These are phyloP conservation scores for Sycon ciliatum DNA, from an alignment of 37 sponge, comb jelly and placozoan species.

Conservation along the genomic window DNA sequence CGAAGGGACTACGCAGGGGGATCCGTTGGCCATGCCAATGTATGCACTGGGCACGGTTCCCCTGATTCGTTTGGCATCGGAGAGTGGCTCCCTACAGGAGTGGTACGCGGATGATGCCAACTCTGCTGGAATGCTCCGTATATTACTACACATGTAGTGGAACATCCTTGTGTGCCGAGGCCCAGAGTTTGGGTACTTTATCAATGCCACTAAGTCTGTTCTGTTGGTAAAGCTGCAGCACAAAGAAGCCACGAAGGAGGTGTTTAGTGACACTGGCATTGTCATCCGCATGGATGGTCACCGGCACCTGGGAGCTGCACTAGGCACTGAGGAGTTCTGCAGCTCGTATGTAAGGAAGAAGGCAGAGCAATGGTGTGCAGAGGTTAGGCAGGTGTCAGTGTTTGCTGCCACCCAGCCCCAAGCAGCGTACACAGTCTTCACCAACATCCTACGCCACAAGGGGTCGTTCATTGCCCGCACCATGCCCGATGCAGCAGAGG, in stretches of 20 bases:
- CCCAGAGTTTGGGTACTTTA: slow-evolving; percentile 19
- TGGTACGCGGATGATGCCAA: slow-evolving; percentile 53
- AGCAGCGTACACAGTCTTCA: no score
- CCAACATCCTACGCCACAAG: no score
- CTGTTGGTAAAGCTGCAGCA: slow-evolving; percentile 34
- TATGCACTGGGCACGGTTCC: slow-evolving; percentile 43
- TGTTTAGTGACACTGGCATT: slow-evolving; percentile 25
- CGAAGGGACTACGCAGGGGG: slow-evolving; percentile 47
- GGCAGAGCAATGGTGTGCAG: no score
- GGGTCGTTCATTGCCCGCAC: no score
- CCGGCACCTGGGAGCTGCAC: slow-evolving; percentile 27
- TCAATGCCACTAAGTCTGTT: slow-evolving; percentile 28
- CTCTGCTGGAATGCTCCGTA: slow-evolving; percentile 18
- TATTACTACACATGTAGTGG: not conserved
- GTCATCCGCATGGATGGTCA: slow-evolving; percentile 27
- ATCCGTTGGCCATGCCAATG: slow-evolving; percentile 50
- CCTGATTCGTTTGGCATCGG: not conserved
- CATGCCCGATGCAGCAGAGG: no score
- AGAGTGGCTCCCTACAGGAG: slow-evolving; percentile 5
- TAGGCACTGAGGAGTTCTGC: no score
- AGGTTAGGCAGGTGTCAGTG: no score
- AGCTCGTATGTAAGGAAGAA: no score
- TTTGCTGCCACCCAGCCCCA: no score
- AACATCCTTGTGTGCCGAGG: not conserved
- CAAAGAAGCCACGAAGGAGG: slow-evolving; percentile 5